A percentile compares a stretch with the other conserved stretches of the same genome.
Evolutionary conservation across 2,797 vertebrate genomes (phyloP).

Genomic region (Falco biarmicus): DNA sequence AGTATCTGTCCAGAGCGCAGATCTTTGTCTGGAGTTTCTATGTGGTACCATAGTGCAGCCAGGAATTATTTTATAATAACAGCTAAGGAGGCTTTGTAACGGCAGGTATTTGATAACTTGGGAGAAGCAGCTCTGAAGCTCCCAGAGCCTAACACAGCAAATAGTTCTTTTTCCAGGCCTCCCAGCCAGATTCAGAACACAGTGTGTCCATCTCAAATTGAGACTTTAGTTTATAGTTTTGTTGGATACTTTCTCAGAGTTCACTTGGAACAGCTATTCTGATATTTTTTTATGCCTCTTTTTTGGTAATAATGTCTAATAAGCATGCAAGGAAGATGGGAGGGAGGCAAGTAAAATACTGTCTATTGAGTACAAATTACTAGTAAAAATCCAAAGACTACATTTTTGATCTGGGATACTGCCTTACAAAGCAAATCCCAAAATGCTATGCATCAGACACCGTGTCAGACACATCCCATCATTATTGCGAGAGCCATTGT

Average conservation of each 20-base stretch:
- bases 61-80: not conserved
- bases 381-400: slow-evolving; percentile 42
- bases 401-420: slow-evolving; percentile 55
- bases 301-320: not conserved
- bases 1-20: not conserved
- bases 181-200: not conserved
- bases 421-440: slow-evolving; percentile 35
- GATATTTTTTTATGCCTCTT: not conserved
- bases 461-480: slow-evolving; percentile 49
- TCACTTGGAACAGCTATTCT: not conserved
- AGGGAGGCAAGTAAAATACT: not conserved
- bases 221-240: not conserved
- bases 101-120: not conserved
- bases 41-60: not conserved
- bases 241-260: not conserved
- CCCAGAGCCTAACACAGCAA: not conserved
- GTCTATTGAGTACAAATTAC: slow-evolving; percentile 14
- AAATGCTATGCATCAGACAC: slow-evolving; percentile 13
- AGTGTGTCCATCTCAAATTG: not conserved
- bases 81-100: not conserved
- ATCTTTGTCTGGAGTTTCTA: not conserved
- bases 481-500: slow-evolving; percentile 53
- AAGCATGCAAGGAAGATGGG: not conserved
- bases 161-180: not conserved
- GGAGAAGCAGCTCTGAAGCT: not conserved